A percentile compares a stretch with the other conserved stretches of the same genome.
These are phyloP conservation scores for Syritta pipiens DNA, from an alignment of 2,888 invertebrate genomes.

Conservation along the genomic window DNA sequence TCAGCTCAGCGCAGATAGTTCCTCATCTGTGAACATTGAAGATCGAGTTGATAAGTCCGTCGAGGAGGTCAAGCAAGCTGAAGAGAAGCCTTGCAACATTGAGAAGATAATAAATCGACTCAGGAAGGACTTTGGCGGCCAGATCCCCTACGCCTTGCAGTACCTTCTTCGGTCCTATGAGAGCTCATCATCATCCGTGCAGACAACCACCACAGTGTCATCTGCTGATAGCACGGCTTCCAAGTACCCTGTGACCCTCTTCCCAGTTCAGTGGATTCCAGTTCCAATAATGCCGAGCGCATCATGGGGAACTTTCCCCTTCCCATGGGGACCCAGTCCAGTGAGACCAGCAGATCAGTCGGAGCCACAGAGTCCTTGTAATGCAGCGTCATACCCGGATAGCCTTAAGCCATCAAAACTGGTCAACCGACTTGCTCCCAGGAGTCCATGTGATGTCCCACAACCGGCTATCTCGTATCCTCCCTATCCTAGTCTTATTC, in stretches of 20 bases:
- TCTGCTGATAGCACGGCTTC: background rate
- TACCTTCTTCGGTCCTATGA: conserved; percentile 27
- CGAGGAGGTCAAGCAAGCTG: background rate
- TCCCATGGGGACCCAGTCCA: conserved; percentile 10
- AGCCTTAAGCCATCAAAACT: background rate
- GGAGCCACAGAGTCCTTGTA: conserved; percentile 1
- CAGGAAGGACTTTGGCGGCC: conserved; percentile 5
- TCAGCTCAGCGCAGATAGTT: no score
- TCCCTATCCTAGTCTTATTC: background rate
- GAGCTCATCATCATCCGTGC: background rate
- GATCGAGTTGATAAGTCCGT: background rate
- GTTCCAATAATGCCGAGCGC: conserved; percentile 22
- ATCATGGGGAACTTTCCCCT: conserved; percentile 7
- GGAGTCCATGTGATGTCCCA: background rate
- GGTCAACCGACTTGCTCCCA: background rate
- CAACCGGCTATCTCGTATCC: background rate
- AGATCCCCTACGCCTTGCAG: conserved; percentile 18
- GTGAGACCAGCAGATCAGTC: background rate
- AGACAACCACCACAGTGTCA: background rate
- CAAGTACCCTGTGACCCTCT: conserved; percentile 17
- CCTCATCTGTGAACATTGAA: no score
- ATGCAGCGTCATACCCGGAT: background rate
- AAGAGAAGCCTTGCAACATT: conserved; percentile 16
- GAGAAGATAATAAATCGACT: conserved; percentile 24
- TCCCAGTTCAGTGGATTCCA: conserved; percentile 36